phyloP scores from a whole-genome alignment of 2,888 invertebrate species.

The Sarcophaga subvicina region DNA sequence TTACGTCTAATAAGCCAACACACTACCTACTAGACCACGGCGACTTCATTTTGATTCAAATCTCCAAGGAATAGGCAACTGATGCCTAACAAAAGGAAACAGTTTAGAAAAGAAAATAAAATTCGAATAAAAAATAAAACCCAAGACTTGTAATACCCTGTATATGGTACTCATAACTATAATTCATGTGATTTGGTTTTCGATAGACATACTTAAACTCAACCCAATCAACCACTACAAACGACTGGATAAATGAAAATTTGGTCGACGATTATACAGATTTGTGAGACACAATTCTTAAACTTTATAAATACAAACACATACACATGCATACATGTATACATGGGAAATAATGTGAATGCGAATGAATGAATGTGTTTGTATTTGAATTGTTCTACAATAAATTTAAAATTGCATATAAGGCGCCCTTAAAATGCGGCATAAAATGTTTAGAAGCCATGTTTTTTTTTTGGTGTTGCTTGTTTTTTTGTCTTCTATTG shows the following conservation, averaged over 20 bases:
- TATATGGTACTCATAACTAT: slow-evolving; percentile 33
- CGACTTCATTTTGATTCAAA: too few relatives aligned
- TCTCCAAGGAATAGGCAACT: too few relatives aligned
- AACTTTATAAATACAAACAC: slow-evolving; percentile 19
- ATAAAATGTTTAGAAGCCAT: slow-evolving; percentile 54
- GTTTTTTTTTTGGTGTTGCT: slow-evolving; percentile 1
- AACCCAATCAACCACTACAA: slow-evolving; percentile 8
- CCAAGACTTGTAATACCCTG: not conserved
- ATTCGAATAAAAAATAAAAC: too few relatives aligned
- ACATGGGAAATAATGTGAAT: too few relatives aligned
- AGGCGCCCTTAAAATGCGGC: slow-evolving; percentile 66
- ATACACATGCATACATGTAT: too few relatives aligned
- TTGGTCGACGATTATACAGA: not conserved
- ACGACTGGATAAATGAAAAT: slow-evolving; percentile 35
- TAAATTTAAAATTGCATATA: slow-evolving; percentile 64
- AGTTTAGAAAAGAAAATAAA: too few relatives aligned
- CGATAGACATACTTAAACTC: not conserved
- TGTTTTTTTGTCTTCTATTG: not conserved
- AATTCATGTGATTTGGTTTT: slow-evolving; percentile 29
- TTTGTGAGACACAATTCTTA: slow-evolving; percentile 54
- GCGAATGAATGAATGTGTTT: too few relatives aligned
- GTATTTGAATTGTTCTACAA: slow-evolving; percentile 53
- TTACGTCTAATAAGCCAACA: too few relatives aligned
- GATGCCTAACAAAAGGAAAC: too few relatives aligned
- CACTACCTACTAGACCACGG: too few relatives aligned